Percentiles rank a stretch among this genome's conserved stretches.
Evolutionary conservation across 2,113 vertebrate species (phyloP).

Genomic region (Sus scrofa): DNA sequence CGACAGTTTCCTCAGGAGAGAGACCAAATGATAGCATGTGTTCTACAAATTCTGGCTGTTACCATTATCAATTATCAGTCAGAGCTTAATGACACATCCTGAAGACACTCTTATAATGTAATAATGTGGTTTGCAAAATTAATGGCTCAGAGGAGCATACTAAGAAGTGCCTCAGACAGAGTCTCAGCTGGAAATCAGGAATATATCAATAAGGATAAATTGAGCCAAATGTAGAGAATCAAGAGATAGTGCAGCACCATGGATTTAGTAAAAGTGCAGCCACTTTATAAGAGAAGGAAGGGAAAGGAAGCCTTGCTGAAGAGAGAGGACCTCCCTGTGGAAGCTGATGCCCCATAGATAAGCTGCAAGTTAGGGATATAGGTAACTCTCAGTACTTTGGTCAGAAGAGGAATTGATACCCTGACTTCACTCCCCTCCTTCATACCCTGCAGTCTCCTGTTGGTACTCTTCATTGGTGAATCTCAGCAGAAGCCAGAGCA

Average conservation of each 20-base stretch:
- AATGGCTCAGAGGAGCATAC: neutral
- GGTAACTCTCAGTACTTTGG: neutral
- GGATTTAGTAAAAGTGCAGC: neutral
- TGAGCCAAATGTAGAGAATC: neutral
- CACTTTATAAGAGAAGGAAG: neutral
- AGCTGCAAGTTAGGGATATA: neutral
- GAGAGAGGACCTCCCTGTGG: neutral
- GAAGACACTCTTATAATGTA: neutral
- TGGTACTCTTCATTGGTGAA: neutral
- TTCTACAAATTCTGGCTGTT: neutral
- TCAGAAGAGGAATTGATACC: neutral
- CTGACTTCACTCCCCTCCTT: neutral
- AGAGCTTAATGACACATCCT: neutral
- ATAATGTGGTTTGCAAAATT: neutral
- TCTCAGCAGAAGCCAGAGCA: neutral
- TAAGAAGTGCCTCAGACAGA: neutral
- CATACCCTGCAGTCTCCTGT: neutral
- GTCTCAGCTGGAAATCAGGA: neutral
- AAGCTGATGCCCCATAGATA: neutral
- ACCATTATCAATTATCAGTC: neutral
- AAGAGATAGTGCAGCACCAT: neutral
- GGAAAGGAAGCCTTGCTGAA: neutral
- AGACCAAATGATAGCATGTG: neutral
- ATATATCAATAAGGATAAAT: neutral
- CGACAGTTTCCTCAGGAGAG: neutral